A percentile compares a stretch with the other conserved stretches of the same genome.
These are phyloP conservation scores for Molothrus ater DNA, from an alignment of 2,797 vertebrate species.

Conservation along the genomic window DNA sequence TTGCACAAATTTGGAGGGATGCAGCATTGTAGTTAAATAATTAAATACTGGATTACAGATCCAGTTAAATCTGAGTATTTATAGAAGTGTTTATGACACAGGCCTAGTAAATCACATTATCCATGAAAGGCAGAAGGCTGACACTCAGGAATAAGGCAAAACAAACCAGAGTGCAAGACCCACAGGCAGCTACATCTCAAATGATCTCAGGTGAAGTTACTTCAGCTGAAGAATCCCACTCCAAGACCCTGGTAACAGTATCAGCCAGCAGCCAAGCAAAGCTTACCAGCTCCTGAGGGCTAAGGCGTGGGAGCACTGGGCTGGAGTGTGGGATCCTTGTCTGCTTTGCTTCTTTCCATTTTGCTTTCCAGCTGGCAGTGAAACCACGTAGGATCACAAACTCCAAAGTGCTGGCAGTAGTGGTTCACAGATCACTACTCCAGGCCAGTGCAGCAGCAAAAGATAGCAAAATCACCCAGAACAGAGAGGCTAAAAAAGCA, in stretches of 20 bases:
- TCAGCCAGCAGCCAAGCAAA: slow-evolving; percentile 16
- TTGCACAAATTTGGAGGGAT: background rate
- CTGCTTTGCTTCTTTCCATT: slow-evolving; percentile 63
- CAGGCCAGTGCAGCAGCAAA: background rate
- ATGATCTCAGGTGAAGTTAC: background rate
- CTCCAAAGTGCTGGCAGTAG: slow-evolving; percentile 37
- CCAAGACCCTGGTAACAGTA: background rate
- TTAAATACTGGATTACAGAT: background rate
- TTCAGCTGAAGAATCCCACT: background rate
- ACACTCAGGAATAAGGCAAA: background rate
- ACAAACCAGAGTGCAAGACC: background rate
- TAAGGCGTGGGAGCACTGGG: slow-evolving; percentile 34
- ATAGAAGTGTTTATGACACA: background rate
- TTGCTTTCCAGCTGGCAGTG: slow-evolving; percentile 69
- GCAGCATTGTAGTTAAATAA: background rate
- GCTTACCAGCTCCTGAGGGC: slow-evolving; percentile 17
- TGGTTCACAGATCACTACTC: slow-evolving; percentile 9
- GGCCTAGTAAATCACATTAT: background rate
- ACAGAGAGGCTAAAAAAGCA: background rate
- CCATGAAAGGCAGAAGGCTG: background rate
- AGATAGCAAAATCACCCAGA: background rate
- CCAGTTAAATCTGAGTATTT: background rate
- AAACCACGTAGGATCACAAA: slow-evolving; percentile 42
- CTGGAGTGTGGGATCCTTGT: slow-evolving; percentile 20
- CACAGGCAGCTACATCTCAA: background rate